phyloP scores from a whole-genome alignment of 2,113 vertebrate genomes.

The Sebastes fasciatus region DNA sequence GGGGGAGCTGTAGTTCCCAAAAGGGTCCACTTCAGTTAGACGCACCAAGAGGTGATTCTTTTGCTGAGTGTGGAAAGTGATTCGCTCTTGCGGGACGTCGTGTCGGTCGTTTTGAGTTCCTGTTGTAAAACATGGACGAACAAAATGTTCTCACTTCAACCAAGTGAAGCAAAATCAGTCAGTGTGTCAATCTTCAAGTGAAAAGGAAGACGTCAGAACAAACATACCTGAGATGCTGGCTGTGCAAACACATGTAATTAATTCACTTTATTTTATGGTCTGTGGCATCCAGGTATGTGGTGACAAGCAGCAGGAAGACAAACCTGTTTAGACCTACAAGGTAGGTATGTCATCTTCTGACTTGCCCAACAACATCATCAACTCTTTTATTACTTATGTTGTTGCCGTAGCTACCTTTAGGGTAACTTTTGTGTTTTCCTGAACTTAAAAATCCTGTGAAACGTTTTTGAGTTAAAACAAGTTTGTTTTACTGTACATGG shows the following conservation, averaged over 20 bases:
- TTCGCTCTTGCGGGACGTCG: conserved; percentile 37
- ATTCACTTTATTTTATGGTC: conserved; percentile 1
- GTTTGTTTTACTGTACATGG: not conserved
- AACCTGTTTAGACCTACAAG: not conserved
- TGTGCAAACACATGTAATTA: conserved; percentile 29
- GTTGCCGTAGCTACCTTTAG: not conserved
- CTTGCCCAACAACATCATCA: not conserved
- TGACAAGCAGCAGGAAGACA: not conserved
- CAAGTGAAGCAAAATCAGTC: not conserved
- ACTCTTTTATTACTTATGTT: not conserved
- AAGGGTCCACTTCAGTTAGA: conserved; percentile 89
- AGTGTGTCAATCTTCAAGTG: too few relatives aligned
- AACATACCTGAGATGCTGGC: not conserved
- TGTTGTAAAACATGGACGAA: not conserved
- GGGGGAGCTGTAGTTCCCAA: conserved; percentile 89
- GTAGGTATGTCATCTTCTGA: not conserved
- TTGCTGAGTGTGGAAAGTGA: conserved; percentile 90
- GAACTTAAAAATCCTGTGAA: not conserved
- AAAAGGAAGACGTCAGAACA: not conserved
- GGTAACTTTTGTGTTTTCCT: not conserved
- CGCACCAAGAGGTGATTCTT: conserved; percentile 81
- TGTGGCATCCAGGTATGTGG: not conserved
- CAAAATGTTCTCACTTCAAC: not conserved
- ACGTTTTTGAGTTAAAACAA: not conserved
- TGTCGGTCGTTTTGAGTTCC: conserved; percentile 4